Evolutionary conservation across 2,113 vertebrate genomes (phyloP).

Genomic region (Gorsachius goisagi): DNA sequence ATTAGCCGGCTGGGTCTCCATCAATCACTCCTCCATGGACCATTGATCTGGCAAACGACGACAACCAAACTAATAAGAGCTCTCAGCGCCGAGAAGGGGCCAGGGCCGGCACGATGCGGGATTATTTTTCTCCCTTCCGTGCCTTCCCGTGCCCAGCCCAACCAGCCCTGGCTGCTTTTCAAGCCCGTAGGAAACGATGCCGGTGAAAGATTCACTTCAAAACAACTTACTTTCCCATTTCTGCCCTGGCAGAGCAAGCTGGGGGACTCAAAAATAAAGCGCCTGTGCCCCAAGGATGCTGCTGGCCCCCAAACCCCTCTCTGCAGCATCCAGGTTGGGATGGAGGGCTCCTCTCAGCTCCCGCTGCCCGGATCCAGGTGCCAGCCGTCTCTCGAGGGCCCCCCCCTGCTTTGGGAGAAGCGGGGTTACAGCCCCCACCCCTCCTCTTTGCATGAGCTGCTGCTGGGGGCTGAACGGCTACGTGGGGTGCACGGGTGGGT

Average conservation of each 20-base stretch:
- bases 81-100: neutral
- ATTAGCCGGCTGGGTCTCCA: constrained; percentile 74
- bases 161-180: neutral
- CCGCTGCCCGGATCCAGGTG: neutral
- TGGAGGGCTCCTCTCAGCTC: neutral
- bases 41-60: constrained; percentile 87
- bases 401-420: neutral
- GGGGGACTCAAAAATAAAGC: neutral
- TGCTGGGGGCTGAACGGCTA: neutral
- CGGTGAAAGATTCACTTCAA: neutral
- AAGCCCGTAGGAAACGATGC: neutral
- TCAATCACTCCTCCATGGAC: constrained; percentile 79
- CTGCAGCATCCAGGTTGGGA: neutral
- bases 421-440: neutral
- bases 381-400: fast-evolving
- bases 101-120: fast-evolving
- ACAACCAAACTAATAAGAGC: constrained; percentile 78
- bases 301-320: neutral
- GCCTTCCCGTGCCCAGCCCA: neutral
- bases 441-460: neutral
- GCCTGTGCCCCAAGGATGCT: neutral
- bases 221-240: neutral
- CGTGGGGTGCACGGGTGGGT: fast-evolving
- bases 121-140: neutral
- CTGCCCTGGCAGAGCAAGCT: neutral